Evolutionary conservation across 1,140 invertebrate species (phyloP), one percentile per base, ranked within the genome.

Genomic region (Drosophila eugracilis): DNA sequence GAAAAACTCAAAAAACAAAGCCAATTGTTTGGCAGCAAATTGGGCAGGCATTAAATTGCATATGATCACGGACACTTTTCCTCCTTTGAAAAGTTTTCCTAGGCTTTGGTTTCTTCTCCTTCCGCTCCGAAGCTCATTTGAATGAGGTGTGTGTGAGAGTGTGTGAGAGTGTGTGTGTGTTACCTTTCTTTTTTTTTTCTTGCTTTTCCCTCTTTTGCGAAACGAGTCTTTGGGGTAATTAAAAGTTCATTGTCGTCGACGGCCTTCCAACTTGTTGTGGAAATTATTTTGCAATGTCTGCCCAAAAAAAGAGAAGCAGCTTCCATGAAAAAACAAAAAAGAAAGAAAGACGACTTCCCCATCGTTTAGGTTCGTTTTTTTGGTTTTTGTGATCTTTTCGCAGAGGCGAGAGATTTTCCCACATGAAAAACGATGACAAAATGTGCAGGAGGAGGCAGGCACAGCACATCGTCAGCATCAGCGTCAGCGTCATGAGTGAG

Each of bases 401-500:
- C 55, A 59, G 49, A 59, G 24, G 58, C 70, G 39, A 49, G 45
- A 62, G 22, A 76, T 83, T 81, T 81, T 81, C 78, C 74, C 78
- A 81, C 78, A 81, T 77, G 44, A 48, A 73, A 83, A 81, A 83
- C 76, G 70, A 81, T 78, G 78, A 83, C 78, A 83, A 78, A 78
- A 83, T 69, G 44, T 73, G 78, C 55, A 66, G 71, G 42, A 75
- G 70, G n/a, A n/a, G n/a, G n/a, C n/a, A n/a, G n/a, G n/a, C n/a
- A n/a, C n/a, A n/a, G 49, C 44, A 44, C 59, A 41, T 34, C 58
- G 58, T 65, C 75, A 60, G 60, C 76, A 41, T 57, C 55, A 47
- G 15, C 10, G 4, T 3, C 22, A 24, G 41, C 44, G 55, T 28
- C 10, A 4, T 3, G 44, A 24, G 41, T 60, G 55, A 62, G 54